Evolutionary conservation across 2,888 invertebrate species (phyloP), one percentile per base, ranked within the genome.

Genomic region (Imbricaverruca yamaguchii): DNA sequence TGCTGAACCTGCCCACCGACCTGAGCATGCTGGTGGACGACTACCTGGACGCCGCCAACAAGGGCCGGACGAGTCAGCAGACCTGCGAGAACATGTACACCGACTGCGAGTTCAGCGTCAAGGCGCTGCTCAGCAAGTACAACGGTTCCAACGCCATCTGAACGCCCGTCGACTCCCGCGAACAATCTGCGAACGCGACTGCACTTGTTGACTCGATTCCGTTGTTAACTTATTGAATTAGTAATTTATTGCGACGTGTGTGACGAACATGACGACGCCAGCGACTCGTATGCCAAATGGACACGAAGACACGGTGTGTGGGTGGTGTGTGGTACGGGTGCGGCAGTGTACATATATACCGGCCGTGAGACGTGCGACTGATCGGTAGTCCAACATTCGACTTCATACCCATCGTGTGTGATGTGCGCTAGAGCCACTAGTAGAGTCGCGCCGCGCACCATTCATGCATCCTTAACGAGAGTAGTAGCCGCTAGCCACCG

Each of bases 21-120:
- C 55, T 84, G 67, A 83, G 83, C 67, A 81, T 83, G 18, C 53
- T 84, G 39, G 69, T 84, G 39, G 84, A 84, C 39, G 84, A 84
- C 69, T 84, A 84, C 80, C 80, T 83, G 80, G 83, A 83, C 61
- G 84, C 84, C 55, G 84, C 84, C 15, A 83, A 84, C 80, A 81
- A 83, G 23, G 84, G 84, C 23, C 82, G 84, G n/a, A 57, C 78
- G 1, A 82, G 80, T 63, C 81, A 83, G 74, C 82, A 83, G 69
- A 83, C 82, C 63, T 84, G 84, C 80, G 83, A 82, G 21, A 82
- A 84, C n/a, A 79, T 82, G 11, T 83, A 81, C 74, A 78, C 67
- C 39, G 82, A 82, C 39, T 84, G 84, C 74, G 82, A 83, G 69
- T 83, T 84, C 81, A 82, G 82, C n/a, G 82, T 84, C 25, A 83